A percentile compares a stretch with the other conserved stretches of the same genome.
Evolutionary conservation across 2,113 vertebrate genomes (phyloP).

Genomic region (Ailuropoda melanoleuca): DNA sequence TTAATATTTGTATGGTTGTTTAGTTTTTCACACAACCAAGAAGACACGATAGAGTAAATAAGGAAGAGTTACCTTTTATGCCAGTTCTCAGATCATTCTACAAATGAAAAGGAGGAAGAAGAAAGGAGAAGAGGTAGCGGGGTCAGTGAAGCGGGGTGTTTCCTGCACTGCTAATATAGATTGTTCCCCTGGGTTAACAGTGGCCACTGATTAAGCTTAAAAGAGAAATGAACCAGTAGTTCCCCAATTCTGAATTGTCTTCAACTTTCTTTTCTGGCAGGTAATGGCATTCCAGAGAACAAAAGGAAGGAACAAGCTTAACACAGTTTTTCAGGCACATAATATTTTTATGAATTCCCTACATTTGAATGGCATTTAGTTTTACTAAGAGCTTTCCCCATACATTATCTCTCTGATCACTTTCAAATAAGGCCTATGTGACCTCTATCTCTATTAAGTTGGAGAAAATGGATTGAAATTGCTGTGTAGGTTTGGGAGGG

Average conservation of each 20-base stretch:
- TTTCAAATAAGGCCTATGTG: slow-evolving; percentile 20
- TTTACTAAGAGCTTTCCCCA: slow-evolving; percentile 41
- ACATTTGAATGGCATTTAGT: slow-evolving; percentile 26
- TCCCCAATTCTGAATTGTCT: slow-evolving; percentile 30
- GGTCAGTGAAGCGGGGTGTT: neutral
- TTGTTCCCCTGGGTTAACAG: neutral
- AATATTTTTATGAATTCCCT: slow-evolving; percentile 31
- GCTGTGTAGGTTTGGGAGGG: neutral
- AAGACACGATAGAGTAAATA: neutral
- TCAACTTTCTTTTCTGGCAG: neutral
- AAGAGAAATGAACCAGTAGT: slow-evolving; percentile 2
- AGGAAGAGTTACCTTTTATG: neutral
- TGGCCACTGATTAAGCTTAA: slow-evolving; percentile 21
- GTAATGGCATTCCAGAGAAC: neutral
- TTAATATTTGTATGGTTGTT: slow-evolving; percentile 8
- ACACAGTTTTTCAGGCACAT: neutral
- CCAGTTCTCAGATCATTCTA: slow-evolving; percentile 14
- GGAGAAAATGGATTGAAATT: slow-evolving; percentile 41
- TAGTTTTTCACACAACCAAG: slow-evolving; percentile 37
- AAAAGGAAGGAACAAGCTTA: neutral
- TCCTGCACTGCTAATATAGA: neutral
- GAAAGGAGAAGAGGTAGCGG: neutral
- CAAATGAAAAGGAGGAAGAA: neutral
- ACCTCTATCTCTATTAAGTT: slow-evolving; percentile 13
- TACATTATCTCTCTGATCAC: neutral